phyloP scores from a whole-genome alignment of 2,113 vertebrate species.

The Chlorodrepanis virens region DNA sequence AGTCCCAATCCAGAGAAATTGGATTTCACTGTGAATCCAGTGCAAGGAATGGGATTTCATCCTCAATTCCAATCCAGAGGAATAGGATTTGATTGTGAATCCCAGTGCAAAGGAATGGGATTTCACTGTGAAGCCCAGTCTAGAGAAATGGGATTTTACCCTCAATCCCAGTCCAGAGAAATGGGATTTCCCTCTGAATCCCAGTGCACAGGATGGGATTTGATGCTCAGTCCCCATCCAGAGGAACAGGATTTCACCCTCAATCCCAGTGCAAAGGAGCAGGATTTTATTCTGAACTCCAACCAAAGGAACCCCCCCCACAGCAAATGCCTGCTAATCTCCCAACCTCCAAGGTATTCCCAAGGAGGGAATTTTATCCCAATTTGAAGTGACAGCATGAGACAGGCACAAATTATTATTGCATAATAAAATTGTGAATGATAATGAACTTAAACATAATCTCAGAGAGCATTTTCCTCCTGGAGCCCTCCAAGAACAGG shows the following conservation, averaged over 20 bases:
- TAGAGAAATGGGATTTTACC: too few species aligned
- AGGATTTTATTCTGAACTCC: neutral
- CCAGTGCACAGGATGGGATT: neutral
- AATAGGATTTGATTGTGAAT: neutral
- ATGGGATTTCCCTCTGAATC: fast-evolving
- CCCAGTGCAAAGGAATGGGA: neutral
- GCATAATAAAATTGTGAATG: neutral
- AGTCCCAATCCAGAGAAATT: fast-evolving
- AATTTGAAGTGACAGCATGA: neutral
- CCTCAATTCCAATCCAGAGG: fast-evolving
- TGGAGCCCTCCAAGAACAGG: neutral
- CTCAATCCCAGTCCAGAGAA: neutral
- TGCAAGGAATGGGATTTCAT: too few species aligned
- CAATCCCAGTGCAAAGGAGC: fast-evolving
- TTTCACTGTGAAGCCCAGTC: fast-evolving
- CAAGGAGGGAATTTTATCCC: neutral
- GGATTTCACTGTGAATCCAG: neutral
- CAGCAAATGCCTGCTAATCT: neutral
- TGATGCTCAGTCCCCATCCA: neutral
- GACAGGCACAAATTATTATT: neutral
- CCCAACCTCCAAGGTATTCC: neutral
- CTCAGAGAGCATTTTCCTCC: neutral
- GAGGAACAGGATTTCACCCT: neutral
- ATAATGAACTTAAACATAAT: neutral
- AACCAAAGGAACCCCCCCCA: neutral